Evolutionary conservation across 2,888 invertebrate genomes (phyloP).

Genomic region (Hoplodrina blanda): DNA sequence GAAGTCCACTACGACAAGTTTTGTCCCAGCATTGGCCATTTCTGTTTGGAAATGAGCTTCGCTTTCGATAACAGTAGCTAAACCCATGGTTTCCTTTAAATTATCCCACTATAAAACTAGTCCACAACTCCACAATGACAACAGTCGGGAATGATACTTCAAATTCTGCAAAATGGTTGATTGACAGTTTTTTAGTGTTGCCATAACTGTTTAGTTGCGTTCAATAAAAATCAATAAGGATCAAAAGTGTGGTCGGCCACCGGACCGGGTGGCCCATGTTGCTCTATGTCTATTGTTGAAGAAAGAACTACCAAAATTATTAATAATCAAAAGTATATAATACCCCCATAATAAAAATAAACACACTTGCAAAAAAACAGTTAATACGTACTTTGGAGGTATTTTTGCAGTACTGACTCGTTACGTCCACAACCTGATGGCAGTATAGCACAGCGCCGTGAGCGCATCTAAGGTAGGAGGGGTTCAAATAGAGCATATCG

Average conservation of each 20-base stretch:
- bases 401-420: too few species aligned
- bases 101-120: constrained; percentile 57
- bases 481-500: too few species aligned
- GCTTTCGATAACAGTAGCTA: constrained; percentile 92
- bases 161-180: constrained; percentile 77
- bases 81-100: constrained; percentile 84
- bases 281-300: too few species aligned
- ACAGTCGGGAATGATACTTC: constrained; percentile 77
- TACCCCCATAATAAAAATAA: too few species aligned
- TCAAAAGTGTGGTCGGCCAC: not conserved
- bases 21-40: constrained; percentile 95
- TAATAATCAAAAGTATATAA: too few species aligned
- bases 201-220: constrained; percentile 41
- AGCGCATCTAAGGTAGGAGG: too few species aligned
- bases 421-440: too few species aligned
- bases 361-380: too few species aligned
- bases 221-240: constrained; percentile 25
- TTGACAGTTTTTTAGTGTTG: constrained; percentile 51
- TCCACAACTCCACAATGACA: constrained; percentile 71
- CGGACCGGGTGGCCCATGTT: too few species aligned
- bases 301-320: too few species aligned
- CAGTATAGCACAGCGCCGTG: too few species aligned
- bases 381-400: too few species aligned
- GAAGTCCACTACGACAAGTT: constrained; percentile 98
- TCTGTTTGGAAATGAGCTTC: constrained; percentile 96